Evolutionary conservation across 2,113 vertebrate genomes (phyloP).

Genomic region (Xiphophorus couchianus): DNA sequence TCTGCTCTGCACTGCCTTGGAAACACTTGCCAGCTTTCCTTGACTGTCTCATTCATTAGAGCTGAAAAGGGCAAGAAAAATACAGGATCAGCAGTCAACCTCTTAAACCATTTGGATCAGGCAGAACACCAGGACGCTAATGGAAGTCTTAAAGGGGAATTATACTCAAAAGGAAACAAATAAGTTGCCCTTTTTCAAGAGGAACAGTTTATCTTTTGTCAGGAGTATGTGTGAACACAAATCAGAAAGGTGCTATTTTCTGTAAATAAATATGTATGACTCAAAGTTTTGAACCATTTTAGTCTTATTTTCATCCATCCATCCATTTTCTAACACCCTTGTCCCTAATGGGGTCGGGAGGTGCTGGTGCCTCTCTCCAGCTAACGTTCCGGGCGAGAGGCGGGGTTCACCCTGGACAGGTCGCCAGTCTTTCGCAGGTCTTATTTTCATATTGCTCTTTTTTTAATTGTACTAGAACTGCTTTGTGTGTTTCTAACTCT

Average conservation of each 20-base stretch:
- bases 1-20: constrained; percentile 34
- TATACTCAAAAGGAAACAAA: neutral
- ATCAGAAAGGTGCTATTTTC: neutral
- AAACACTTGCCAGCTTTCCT: constrained; percentile 51
- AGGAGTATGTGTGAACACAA: neutral
- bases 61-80: constrained; percentile 21
- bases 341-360: no score
- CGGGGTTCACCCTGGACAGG: no score
- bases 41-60: constrained; percentile 52
- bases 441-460: neutral
- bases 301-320: neutral
- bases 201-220: neutral
- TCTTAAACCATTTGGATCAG: constrained; percentile 26
- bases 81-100: constrained; percentile 49
- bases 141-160: constrained; percentile 37
- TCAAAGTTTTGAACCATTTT: neutral
- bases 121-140: constrained; percentile 25
- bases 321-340: no score
- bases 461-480: neutral
- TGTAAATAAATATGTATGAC: neutral
- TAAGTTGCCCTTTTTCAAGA: neutral
- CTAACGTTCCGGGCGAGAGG: no score
- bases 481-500: neutral
- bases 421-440: no score
- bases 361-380: no score